Conservation (phyloP, 2,797 vertebrate genomes). For the Pangasius sanitwongsei region DNA sequence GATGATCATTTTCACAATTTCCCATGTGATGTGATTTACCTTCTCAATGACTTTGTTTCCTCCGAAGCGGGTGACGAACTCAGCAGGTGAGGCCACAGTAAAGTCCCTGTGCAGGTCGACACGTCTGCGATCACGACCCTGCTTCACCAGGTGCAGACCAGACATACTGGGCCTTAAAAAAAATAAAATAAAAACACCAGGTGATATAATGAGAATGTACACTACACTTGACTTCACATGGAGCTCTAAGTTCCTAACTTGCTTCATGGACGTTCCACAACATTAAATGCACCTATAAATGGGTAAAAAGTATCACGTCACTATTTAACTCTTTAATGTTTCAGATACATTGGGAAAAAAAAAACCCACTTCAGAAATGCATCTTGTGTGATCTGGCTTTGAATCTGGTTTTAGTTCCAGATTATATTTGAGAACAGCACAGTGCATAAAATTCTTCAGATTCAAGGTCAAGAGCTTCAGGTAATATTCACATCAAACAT, state of each 20-base stretch:
- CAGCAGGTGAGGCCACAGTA: constrained; percentile 96
- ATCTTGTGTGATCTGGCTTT: neutral
- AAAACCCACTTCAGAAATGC: neutral
- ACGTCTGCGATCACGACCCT: constrained; percentile 90
- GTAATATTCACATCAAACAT: no score
- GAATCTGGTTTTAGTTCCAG: neutral
- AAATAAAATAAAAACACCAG: constrained; percentile 13
- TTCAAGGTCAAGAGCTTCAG: no score
- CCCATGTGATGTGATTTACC: constrained; percentile 65
- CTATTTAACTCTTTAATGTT: neutral
- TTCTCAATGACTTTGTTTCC: constrained; percentile 99
- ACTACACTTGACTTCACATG: neutral
- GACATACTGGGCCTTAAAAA: constrained; percentile 93
- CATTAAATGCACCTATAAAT: neutral
- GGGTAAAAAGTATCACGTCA: neutral
- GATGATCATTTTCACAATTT: neutral
- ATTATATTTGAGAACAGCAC: neutral
- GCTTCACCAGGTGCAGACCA: constrained; percentile 92
- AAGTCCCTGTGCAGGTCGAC: constrained; percentile 94
- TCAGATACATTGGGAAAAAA: neutral
- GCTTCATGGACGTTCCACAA: no score
- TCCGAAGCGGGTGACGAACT: constrained; percentile 97
- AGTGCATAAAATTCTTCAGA: no score
- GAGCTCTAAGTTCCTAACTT: neutral
- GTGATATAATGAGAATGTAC: neutral